Percentiles rank a stretch among this genome's conserved stretches.
Conservation (phyloP, 1,140 invertebrate species). For the Zaprionus inermis region DNA sequence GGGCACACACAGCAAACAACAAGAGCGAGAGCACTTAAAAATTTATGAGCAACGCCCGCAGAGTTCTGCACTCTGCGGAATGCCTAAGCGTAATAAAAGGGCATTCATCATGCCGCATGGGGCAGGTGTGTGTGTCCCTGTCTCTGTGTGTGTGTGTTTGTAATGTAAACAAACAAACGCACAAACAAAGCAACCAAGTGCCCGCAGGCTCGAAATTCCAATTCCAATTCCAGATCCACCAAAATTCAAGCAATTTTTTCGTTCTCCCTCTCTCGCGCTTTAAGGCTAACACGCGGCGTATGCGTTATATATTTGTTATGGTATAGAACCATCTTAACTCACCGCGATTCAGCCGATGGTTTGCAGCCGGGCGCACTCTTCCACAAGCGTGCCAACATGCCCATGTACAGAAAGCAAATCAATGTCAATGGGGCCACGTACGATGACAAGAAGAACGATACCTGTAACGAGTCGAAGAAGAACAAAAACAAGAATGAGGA, state of each 20-base stretch:
- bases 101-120: conserved; percentile 61
- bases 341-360: conserved; percentile 86
- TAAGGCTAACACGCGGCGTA: conserved; percentile 39
- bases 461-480: conserved; percentile 85
- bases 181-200: conserved; percentile 16
- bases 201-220: conserved; percentile 25
- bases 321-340: conserved; percentile 36
- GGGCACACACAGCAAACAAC: background rate
- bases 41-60: conserved; percentile 66
- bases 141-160: conserved; percentile 18
- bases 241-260: conserved; percentile 5
- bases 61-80: conserved; percentile 23
- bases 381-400: conserved; percentile 95
- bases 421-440: conserved; percentile 94
- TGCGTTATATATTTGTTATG: conserved; percentile 29
- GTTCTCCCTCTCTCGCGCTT: background rate
- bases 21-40: conserved; percentile 53
- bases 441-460: conserved; percentile 93
- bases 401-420: conserved; percentile 95
- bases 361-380: conserved; percentile 91
- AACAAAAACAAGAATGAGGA: conserved; percentile 3
- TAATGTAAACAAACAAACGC: conserved; percentile 20
- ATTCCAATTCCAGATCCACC: conserved; percentile 22
- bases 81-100: conserved; percentile 56
- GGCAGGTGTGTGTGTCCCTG: conserved; percentile 28